phyloP scores from a whole-genome alignment of 2,113 vertebrate species.

The Myanophis thanlyinensis region DNA sequence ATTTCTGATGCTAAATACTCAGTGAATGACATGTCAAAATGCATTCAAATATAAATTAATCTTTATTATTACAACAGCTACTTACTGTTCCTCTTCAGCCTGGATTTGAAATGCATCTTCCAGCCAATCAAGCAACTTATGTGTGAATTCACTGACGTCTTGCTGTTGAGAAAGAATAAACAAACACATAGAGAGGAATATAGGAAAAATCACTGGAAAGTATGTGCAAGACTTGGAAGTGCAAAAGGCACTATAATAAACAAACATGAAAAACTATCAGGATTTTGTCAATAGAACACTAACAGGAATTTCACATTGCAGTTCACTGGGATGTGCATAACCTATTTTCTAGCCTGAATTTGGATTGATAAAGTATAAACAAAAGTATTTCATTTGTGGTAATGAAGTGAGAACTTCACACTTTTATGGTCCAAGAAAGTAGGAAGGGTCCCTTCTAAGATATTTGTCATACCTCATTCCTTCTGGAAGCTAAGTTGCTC shows the following conservation, averaged over 20 bases:
- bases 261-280: background rate
- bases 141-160: conserved; percentile 98
- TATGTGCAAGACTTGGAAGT: background rate
- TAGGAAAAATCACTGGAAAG: background rate
- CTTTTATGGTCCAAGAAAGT: background rate
- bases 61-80: background rate
- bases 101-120: conserved; percentile 98
- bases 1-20: background rate
- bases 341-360: background rate
- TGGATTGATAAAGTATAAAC: background rate
- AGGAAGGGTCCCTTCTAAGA: background rate
- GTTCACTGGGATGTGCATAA: background rate
- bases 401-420: background rate
- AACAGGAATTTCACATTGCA: background rate
- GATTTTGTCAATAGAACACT: background rate
- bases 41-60: background rate
- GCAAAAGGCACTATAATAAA: background rate
- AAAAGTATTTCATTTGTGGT: background rate
- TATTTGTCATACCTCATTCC: background rate
- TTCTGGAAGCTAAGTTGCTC: background rate
- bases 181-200: background rate
- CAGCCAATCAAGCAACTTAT: conserved; percentile 96
- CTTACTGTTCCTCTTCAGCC: conserved; percentile 90
- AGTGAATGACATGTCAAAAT: background rate
- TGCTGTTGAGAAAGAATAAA: conserved; percentile 77